Evolutionary conservation across 2,113 vertebrate genomes (phyloP).

Genomic region (Macroglossus sobrinus): DNA sequence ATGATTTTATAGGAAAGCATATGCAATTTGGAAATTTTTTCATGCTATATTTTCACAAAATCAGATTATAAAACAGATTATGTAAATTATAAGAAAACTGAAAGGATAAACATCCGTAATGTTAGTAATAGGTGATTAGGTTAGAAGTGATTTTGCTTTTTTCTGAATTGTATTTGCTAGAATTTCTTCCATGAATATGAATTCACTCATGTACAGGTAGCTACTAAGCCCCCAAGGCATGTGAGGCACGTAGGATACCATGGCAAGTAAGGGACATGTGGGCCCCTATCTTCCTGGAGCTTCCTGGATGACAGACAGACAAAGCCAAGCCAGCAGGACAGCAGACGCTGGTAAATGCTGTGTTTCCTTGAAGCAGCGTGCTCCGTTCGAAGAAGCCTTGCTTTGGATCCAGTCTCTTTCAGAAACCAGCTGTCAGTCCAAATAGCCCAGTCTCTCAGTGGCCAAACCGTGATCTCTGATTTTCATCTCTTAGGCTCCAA

Average conservation of each 20-base stretch:
- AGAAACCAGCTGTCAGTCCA: background rate
- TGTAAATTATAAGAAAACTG: background rate
- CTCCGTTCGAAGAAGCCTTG: background rate
- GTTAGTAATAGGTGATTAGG: background rate
- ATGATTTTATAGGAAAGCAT: background rate
- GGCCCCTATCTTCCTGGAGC: background rate
- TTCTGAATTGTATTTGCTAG: background rate
- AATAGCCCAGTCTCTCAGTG: background rate
- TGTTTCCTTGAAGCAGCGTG: background rate
- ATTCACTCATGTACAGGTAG: background rate
- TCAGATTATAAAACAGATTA: background rate
- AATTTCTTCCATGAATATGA: background rate
- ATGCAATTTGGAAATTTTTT: background rate
- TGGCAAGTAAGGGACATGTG: background rate
- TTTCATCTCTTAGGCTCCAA: background rate
- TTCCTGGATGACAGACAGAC: background rate
- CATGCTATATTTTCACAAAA: background rate
- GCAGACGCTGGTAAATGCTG: background rate
- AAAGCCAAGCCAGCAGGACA: background rate
- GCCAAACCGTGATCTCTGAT: background rate
- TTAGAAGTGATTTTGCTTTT: background rate
- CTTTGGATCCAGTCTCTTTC: background rate
- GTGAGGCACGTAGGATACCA: background rate
- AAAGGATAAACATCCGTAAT: background rate
- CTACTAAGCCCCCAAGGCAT: background rate